Conservation (phyloP, 1,140 invertebrate genomes). For the Dermatophagoides farinae region DNA sequence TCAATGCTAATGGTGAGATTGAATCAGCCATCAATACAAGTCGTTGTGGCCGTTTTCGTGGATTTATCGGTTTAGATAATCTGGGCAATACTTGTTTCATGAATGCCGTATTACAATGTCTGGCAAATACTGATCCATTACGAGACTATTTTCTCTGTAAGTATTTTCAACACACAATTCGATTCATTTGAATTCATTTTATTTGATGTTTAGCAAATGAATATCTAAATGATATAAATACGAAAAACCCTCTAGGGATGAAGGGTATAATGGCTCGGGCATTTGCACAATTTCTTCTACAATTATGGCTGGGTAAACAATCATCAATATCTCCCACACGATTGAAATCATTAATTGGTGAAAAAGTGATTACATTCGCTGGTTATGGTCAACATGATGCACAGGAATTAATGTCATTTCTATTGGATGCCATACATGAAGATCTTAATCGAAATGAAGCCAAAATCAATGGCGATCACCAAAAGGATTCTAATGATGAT, state of each 20-base stretch:
- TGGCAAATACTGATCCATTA: conserved; percentile 26
- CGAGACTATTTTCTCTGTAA: conserved; percentile 29
- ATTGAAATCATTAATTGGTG: conserved; percentile 30
- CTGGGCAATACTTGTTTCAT: conserved; percentile 30
- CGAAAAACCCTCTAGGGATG: conserved; percentile 26
- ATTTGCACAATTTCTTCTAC: conserved; percentile 27
- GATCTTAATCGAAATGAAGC: conserved; percentile 23
- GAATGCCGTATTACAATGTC: conserved; percentile 29
- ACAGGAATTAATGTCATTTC: conserved; percentile 35
- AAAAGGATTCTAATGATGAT: conserved; percentile 18
- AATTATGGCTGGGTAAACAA: conserved; percentile 27
- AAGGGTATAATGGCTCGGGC: conserved; percentile 28
- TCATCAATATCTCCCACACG: conserved; percentile 27
- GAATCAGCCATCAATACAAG: too few species aligned
- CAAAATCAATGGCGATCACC: conserved; percentile 21
- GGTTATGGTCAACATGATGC: conserved; percentile 37
- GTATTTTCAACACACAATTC: neutral
- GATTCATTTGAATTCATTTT: neutral
- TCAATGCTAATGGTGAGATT: too few species aligned
- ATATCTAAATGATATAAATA: conserved; percentile 25
- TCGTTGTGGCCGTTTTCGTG: conserved; percentile 3
- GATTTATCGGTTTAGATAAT: conserved; percentile 25
- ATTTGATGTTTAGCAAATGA: conserved; percentile 7
- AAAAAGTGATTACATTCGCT: conserved; percentile 30
- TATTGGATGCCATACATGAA: conserved; percentile 36